Evolutionary conservation across 2,888 invertebrate species (phyloP).

Genomic region (Cynaeus angustus): DNA sequence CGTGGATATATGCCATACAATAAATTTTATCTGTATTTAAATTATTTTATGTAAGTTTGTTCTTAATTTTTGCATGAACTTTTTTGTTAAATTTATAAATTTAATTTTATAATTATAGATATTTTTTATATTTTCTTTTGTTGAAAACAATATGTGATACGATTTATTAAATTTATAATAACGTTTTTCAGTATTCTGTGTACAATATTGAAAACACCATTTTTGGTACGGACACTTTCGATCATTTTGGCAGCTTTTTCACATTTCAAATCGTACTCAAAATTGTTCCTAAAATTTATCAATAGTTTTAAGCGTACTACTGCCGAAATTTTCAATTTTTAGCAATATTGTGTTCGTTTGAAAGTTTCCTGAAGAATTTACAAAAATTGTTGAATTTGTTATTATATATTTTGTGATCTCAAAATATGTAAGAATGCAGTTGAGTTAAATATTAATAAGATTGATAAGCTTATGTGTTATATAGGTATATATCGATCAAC

Average conservation of each 20-base stretch:
- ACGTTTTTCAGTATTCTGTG: constrained; percentile 36
- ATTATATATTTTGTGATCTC: constrained; percentile 72
- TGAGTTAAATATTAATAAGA: constrained; percentile 64
- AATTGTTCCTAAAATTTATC: constrained; percentile 50
- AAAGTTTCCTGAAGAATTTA: constrained; percentile 43
- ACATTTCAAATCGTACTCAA: constrained; percentile 36
- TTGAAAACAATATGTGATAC: constrained; percentile 62
- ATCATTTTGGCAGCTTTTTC: constrained; percentile 44
- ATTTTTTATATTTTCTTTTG: constrained; percentile 63
- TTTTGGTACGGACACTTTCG: not conserved
- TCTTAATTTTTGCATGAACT: constrained; percentile 55
- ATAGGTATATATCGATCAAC: constrained; percentile 64
- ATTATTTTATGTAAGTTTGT: constrained; percentile 53
- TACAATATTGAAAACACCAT: constrained; percentile 26
- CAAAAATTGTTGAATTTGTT: constrained; percentile 69
- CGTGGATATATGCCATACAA: constrained; percentile 47
- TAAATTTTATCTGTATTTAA: constrained; percentile 50
- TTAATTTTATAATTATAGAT: constrained; percentile 61
- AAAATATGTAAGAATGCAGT: constrained; percentile 71
- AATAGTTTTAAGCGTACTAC: constrained; percentile 36
- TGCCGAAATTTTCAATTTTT: constrained; percentile 48
- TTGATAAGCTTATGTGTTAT: constrained; percentile 58
- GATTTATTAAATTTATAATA: constrained; percentile 40
- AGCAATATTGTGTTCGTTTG: constrained; percentile 49
- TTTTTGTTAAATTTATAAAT: constrained; percentile 61